Percentiles rank a stretch among this genome's conserved stretches.
Evolutionary conservation across 2,113 vertebrate genomes (phyloP).

Genomic region (Microcebus ravelobensis): DNA sequence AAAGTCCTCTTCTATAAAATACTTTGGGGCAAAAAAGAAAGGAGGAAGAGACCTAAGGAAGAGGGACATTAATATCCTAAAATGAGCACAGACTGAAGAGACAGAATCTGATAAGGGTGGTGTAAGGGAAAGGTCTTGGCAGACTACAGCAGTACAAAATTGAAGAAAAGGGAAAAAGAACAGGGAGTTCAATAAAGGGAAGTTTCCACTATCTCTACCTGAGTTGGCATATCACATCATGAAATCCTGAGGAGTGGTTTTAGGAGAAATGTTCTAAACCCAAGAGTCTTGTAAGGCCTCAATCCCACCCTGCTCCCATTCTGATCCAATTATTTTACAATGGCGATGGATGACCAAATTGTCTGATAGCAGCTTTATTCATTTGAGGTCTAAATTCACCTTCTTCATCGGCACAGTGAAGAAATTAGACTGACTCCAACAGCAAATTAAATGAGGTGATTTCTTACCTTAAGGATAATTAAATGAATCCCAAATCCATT

Average conservation of each 20-base stretch:
- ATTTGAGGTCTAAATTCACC: background rate
- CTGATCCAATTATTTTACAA: background rate
- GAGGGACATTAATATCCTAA: background rate
- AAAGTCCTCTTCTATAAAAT: background rate
- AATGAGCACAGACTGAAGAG: background rate
- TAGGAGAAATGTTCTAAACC: slow-evolving; percentile 32
- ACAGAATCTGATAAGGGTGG: background rate
- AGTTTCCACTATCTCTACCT: slow-evolving; percentile 25
- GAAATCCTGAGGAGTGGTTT: background rate
- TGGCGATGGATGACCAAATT: background rate
- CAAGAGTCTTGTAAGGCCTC: background rate
- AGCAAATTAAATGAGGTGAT: background rate
- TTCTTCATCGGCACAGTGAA: background rate
- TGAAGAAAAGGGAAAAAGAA: background rate
- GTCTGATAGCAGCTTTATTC: background rate
- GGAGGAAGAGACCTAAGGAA: background rate
- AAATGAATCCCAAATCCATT: slow-evolving; percentile 15
- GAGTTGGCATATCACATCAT: background rate
- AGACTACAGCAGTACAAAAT: background rate
- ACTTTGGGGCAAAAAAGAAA: background rate
- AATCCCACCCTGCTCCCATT: background rate
- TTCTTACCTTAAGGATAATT: background rate
- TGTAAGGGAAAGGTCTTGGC: background rate
- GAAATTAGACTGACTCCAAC: background rate
- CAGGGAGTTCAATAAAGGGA: background rate